phyloP scores from a whole-genome alignment of 2,888 invertebrate species.

The Fragum whitleyi region DNA sequence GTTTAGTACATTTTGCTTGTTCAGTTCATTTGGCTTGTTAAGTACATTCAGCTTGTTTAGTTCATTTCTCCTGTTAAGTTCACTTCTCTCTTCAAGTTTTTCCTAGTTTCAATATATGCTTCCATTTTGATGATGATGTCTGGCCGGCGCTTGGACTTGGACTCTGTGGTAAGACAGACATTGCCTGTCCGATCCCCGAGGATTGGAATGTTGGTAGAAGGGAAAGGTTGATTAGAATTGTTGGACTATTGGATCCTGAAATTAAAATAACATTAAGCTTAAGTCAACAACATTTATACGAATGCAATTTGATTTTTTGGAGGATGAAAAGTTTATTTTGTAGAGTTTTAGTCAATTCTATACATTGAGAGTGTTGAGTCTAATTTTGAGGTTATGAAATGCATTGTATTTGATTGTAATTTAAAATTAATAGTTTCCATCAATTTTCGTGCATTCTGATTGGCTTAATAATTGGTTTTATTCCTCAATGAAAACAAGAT shows the following conservation, averaged over 20 bases:
- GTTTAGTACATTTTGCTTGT: not conserved
- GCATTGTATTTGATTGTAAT: too few relatives aligned
- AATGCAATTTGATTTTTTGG: too few relatives aligned
- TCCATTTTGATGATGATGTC: slow-evolving; percentile 59
- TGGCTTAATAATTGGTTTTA: too few relatives aligned
- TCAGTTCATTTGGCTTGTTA: not conserved
- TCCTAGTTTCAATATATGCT: slow-evolving; percentile 57
- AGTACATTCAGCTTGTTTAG: not conserved
- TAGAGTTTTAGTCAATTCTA: too few relatives aligned
- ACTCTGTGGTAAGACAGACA: slow-evolving; percentile 45
- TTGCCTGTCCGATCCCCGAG: slow-evolving; percentile 36
- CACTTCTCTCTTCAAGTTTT: slow-evolving; percentile 45
- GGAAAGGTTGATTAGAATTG: slow-evolving; percentile 47
- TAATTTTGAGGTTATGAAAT: too few relatives aligned
- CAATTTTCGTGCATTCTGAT: too few relatives aligned
- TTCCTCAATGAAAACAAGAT: too few relatives aligned
- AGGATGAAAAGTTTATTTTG: too few relatives aligned
- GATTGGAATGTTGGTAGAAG: slow-evolving; percentile 44
- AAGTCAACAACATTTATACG: too few relatives aligned
- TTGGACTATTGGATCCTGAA: slow-evolving; percentile 39
- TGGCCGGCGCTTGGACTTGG: slow-evolving; percentile 46
- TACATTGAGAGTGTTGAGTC: too few relatives aligned
- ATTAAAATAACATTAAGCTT: too few relatives aligned
- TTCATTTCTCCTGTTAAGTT: not conserved
- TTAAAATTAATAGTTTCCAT: too few relatives aligned